A percentile compares a stretch with the other conserved stretches of the same genome.
Evolutionary conservation across 2,797 vertebrate genomes (phyloP).

Genomic region (Hylomyscus alleni): DNA sequence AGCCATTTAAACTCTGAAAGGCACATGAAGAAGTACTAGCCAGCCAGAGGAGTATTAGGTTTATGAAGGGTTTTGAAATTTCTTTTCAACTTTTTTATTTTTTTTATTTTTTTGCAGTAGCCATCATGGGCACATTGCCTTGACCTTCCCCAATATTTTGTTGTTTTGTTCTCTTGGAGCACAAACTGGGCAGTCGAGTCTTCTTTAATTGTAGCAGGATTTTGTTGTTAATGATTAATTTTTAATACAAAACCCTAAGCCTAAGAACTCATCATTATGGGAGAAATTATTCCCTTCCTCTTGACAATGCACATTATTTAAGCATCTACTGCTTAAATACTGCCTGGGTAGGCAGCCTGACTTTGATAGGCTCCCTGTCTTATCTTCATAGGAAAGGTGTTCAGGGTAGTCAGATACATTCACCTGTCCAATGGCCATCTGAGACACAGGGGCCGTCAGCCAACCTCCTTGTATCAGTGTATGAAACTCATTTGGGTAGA

Average conservation of each 20-base stretch:
- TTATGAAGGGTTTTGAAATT: constrained; percentile 34
- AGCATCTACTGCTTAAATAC: background rate
- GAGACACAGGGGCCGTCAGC: background rate
- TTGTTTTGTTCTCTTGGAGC: constrained; percentile 19
- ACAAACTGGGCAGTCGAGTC: constrained; percentile 41
- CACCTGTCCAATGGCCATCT: background rate
- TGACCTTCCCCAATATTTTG: background rate
- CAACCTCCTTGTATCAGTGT: background rate
- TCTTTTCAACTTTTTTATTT: background rate
- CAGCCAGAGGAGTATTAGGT: background rate
- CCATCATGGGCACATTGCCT: background rate
- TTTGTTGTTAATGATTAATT: constrained; percentile 43
- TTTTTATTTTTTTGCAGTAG: constrained; percentile 7
- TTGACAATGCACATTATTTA: background rate
- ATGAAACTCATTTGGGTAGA: background rate
- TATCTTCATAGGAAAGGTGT: background rate
- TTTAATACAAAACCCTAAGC: constrained; percentile 43
- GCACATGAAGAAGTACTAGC: background rate
- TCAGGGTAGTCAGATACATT: background rate
- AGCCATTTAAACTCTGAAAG: background rate
- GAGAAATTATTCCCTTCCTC: constrained; percentile 36
- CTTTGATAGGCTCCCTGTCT: background rate
- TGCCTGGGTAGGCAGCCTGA: background rate
- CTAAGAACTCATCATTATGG: background rate
- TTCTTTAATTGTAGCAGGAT: constrained; percentile 45